Conservation (phyloP, 1,140 invertebrate species). For the Zaprionus vittiger region DNA sequence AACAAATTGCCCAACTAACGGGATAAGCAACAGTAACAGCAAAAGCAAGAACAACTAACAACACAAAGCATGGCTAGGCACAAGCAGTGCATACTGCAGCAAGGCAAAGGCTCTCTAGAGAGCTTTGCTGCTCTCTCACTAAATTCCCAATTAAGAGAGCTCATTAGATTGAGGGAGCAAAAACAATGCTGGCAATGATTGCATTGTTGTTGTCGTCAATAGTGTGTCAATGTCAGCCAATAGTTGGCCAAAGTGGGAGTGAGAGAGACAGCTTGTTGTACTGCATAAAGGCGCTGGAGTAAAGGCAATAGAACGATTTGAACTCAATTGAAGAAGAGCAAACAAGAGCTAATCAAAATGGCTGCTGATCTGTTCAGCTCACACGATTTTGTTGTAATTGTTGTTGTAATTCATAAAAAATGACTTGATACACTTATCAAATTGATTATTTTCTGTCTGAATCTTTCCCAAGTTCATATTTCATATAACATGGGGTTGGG, state of each 20-base stretch:
- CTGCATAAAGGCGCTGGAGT: neutral
- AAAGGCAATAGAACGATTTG: neutral
- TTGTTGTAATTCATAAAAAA: constrained; percentile 10
- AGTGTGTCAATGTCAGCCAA: neutral
- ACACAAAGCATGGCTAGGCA: too few relatives aligned
- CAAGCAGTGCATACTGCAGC: neutral
- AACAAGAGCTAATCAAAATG: neutral
- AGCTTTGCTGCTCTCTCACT: neutral
- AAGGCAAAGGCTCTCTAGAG: too few relatives aligned
- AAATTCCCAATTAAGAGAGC: neutral
- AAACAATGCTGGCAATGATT: neutral
- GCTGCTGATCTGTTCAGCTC: neutral
- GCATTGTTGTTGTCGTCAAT: neutral
- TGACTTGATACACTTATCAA: constrained; percentile 3
- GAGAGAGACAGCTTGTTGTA: neutral
- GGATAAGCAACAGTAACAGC: neutral
- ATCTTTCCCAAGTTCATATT: neutral
- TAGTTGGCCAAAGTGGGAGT: neutral
- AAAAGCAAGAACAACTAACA: neutral
- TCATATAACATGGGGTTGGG: neutral
- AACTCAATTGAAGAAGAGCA: neutral
- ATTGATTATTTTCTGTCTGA: constrained; percentile 5
- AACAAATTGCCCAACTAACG: neutral
- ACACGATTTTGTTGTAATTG: neutral
- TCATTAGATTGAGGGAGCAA: neutral